Conservation (phyloP, 2,113 vertebrate species). For the Bubalus kerabau region DNA sequence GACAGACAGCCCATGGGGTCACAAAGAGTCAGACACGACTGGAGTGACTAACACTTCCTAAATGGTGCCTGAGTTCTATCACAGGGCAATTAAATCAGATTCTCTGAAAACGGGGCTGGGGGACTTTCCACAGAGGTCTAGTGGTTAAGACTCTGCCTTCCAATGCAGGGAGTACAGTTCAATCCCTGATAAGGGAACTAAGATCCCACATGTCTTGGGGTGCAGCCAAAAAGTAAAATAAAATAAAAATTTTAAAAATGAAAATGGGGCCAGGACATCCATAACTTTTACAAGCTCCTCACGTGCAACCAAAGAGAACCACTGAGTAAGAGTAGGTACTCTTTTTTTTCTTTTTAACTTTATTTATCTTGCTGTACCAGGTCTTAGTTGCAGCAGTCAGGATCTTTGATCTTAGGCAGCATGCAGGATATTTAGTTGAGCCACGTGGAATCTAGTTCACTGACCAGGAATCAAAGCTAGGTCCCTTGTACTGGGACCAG, state of each 20-base stretch:
- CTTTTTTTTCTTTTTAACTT: not conserved
- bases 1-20: not conserved
- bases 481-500: not conserved
- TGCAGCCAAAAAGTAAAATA: not conserved
- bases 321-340: not conserved
- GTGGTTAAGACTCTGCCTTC: not conserved
- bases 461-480: not conserved
- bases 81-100: conserved; percentile 24
- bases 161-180: not conserved
- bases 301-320: not conserved
- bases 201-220: not conserved
- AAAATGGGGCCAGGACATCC: not conserved
- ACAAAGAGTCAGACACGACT: not conserved
- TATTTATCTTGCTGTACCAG: not conserved
- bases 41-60: not conserved
- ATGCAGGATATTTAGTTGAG: not conserved
- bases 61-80: not conserved
- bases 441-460: not conserved
- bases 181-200: not conserved
- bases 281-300: not conserved
- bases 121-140: not conserved
- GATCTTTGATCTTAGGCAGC: not conserved
- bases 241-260: not conserved
- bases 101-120: not conserved
- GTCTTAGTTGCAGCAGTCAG: not conserved